Evolutionary conservation across 1,140 invertebrate genomes (phyloP), one percentile per base, ranked within the genome.

Genomic region (Druon quercuslanigerum): DNA sequence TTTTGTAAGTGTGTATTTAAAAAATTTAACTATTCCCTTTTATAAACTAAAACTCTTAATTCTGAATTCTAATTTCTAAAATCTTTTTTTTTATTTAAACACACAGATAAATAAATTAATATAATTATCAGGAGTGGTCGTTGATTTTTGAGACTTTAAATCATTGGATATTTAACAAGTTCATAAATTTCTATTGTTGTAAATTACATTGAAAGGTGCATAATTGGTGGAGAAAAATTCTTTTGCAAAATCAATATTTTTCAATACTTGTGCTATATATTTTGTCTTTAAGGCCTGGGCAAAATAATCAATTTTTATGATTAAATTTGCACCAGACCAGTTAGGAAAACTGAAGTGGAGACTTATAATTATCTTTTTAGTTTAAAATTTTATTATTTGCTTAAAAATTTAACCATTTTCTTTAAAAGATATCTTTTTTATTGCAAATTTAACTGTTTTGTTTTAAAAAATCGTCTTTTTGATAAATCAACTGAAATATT

Each of bases 151-250:
- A 46, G 40, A 46, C 40, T 19, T 20, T 0, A 13, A 20, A 2
- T 13, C 17, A 19, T 20, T 12, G 13, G 13, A 66, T 66, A 66
- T 66, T 60, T 40, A 66, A 66, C 60, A 57, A 66, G 9, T 66
- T 66, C 6, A 66, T 66, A 66, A 66, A 66, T 8, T 66, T 25
- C 14, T 66, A 66, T 60, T 40, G 16, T 66, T 40, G 60, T 40
- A 66, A 60, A 66, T 66, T 40, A 66, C 60, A 33, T 40, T 66
- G 60, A n/a, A 66, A 66, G 46, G 7, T 66, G 60, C 46, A 66
- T 66, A 40, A 66, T 46, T 66, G 46, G 60, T 66, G n/a, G 60
- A 9, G 25, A 40, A 66, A 40, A 66, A 46, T 46, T 9, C 25
- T 40, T 40, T 66, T 66, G 46, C 60, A 66, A 66, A 66, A 66